Evolutionary conservation across 2,113 vertebrate species (phyloP).

Genomic region (Gallinago paraguaiae): DNA sequence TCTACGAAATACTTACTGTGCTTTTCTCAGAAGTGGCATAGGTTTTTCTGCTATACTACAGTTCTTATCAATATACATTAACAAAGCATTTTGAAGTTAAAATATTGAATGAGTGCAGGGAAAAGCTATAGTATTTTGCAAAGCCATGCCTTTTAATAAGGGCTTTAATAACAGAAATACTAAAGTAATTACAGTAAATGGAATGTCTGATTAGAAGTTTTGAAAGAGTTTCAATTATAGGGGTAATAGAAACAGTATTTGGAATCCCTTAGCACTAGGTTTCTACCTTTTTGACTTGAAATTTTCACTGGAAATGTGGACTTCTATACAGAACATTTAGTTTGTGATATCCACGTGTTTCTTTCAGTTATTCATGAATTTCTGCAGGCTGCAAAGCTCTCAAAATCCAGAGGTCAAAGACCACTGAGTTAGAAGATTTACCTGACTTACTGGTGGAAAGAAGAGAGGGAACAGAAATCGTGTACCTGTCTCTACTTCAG

Average conservation of each 20-base stretch:
- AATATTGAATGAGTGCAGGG: not conserved
- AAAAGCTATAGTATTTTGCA: not conserved
- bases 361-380: not conserved
- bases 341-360: not conserved
- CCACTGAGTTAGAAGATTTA: not conserved
- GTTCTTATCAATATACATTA: not conserved
- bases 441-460: not conserved
- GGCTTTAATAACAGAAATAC: not conserved
- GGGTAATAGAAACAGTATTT: not conserved
- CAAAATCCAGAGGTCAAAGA: not conserved
- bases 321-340: not conserved
- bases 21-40: not conserved
- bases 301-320: not conserved
- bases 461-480: not conserved
- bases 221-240: not conserved
- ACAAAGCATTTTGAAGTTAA: not conserved
- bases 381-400: not conserved
- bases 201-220: not conserved
- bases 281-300: not conserved
- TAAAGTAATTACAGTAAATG: not conserved
- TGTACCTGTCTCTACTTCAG: not conserved
- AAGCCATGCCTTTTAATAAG: not conserved
- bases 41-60: not conserved
- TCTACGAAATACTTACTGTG: not conserved
- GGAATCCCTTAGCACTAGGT: not conserved